Conservation (phyloP, 2,888 invertebrate species). For the Amphimallon solstitiale region DNA sequence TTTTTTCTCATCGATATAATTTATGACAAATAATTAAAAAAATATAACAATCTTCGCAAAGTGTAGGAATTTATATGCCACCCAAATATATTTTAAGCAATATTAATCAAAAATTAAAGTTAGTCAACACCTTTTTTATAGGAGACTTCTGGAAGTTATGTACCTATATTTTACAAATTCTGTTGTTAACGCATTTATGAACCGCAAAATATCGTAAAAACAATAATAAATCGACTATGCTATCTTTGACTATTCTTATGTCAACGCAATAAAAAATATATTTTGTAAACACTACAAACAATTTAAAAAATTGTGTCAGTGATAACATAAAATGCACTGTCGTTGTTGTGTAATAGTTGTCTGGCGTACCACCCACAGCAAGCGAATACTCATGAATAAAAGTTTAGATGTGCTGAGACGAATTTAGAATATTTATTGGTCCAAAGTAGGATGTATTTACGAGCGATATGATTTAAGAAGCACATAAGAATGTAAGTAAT, state of each 20-base stretch:
- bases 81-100: no score
- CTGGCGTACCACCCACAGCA: constrained; percentile 20
- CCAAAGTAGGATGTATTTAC: not conserved
- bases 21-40: no score
- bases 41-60: no score
- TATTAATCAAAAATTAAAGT: no score
- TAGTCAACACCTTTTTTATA: no score
- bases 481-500: constrained; percentile 11
- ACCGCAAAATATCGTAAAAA: not conserved
- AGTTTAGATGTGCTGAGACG: constrained; percentile 24
- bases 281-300: constrained; percentile 24
- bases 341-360: constrained; percentile 7
- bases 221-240: constrained; percentile 6
- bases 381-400: constrained; percentile 28
- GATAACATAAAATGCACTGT: constrained; percentile 10
- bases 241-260: not conserved
- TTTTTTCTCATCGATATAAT: no score
- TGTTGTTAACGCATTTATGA: no score
- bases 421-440: constrained; percentile 22
- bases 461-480: constrained; percentile 23
- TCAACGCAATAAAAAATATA: constrained; percentile 21
- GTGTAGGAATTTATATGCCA: no score
- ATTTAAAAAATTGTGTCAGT: constrained; percentile 27
- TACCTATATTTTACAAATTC: no score
- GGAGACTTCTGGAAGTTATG: no score